These are phyloP conservation scores for Omphaloscelis lunosa DNA, from an alignment of 2,888 invertebrate genomes.

Conservation along the genomic window DNA sequence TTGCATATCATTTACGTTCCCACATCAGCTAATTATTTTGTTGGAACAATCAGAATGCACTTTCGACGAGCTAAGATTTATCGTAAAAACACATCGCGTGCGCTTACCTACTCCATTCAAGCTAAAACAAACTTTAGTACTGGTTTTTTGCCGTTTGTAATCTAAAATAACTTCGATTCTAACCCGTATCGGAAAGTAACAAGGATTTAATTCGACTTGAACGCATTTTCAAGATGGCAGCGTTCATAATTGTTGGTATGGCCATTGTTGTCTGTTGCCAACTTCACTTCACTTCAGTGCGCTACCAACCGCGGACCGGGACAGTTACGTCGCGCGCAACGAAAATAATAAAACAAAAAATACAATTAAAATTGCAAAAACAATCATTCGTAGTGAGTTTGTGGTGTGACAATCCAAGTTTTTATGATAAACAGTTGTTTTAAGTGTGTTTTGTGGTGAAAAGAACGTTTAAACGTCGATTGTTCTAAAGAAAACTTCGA, in stretches of 20 bases:
- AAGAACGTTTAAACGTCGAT: constrained; percentile 37
- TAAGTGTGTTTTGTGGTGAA: constrained; percentile 34
- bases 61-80: constrained; percentile 63
- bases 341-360: constrained; percentile 34
- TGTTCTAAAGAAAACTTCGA: constrained; percentile 58
- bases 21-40: constrained; percentile 49
- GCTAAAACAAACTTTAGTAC: constrained; percentile 48
- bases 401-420: constrained; percentile 33
- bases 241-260: constrained; percentile 27
- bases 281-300: constrained; percentile 70
- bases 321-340: constrained; percentile 30
- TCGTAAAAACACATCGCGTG: constrained; percentile 66
- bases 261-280: constrained; percentile 40
- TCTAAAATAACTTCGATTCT: constrained; percentile 6
- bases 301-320: constrained; percentile 17
- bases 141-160: constrained; percentile 28
- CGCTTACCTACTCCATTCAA: constrained; percentile 37
- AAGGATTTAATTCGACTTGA: constrained; percentile 21
- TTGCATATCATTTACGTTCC: constrained; percentile 51
- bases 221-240: constrained; percentile 42
- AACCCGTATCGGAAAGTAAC: background rate
- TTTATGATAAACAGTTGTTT: constrained; percentile 35
- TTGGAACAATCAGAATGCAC: constrained; percentile 62
- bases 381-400: constrained; percentile 31
- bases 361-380: constrained; percentile 32